phyloP scores from a whole-genome alignment of 1,140 invertebrate species.

The Trypoxylus dichotomus region DNA sequence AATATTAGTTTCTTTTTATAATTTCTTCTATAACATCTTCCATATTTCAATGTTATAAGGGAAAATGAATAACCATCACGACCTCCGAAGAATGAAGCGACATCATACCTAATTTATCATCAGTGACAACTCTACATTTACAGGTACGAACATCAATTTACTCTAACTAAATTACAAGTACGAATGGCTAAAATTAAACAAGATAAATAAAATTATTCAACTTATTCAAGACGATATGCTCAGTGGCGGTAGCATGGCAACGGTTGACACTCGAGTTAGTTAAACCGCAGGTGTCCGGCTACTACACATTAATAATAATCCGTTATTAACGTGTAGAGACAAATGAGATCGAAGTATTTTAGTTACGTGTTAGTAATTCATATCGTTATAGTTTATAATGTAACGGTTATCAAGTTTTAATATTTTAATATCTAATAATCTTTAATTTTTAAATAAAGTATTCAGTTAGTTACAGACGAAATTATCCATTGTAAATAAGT shows the following conservation, averaged over 20 bases:
- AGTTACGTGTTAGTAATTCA: too few relatives aligned
- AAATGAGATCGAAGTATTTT: not conserved
- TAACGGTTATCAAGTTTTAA: not conserved
- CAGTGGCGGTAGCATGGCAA: not conserved
- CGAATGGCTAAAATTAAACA: not conserved
- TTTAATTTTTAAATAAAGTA: too few relatives aligned
- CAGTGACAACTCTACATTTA: not conserved
- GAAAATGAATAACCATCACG: too few relatives aligned
- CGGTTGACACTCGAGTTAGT: constrained; percentile 9
- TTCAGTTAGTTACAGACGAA: too few relatives aligned
- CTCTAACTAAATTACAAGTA: not conserved
- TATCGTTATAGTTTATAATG: not conserved
- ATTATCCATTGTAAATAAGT: too few relatives aligned
- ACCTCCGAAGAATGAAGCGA: too few relatives aligned
- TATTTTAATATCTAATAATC: not conserved
- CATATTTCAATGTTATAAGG: too few relatives aligned
- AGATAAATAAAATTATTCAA: not conserved
- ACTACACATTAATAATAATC: constrained; percentile 32
- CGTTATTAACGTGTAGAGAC: not conserved
- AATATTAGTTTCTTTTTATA: too few relatives aligned
- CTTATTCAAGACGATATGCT: not conserved
- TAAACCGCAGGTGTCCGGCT: constrained; percentile 39
- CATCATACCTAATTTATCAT: too few relatives aligned
- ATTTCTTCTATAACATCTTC: too few relatives aligned
- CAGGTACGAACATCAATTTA: not conserved